Conservation (phyloP, 2,797 vertebrate species). For the Octomys mimax region DNA sequence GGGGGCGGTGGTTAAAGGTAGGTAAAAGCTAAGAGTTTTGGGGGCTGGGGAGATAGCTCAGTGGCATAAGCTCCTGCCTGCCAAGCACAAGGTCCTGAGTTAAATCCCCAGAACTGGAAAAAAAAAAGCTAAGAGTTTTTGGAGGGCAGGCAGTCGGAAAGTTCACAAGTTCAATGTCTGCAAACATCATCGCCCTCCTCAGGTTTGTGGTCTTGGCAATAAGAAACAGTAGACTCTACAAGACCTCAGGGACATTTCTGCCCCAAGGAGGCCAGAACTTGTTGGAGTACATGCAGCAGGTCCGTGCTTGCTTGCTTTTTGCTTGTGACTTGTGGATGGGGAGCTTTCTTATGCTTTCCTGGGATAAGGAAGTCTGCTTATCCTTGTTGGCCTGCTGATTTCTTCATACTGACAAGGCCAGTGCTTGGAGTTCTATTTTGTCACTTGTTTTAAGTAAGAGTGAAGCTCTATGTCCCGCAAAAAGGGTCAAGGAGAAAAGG, state of each 20-base stretch:
- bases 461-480: slow-evolving; percentile 50
- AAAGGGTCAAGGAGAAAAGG: slow-evolving; percentile 21
- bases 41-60: no score
- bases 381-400: background rate
- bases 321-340: background rate
- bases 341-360: background rate
- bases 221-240: slow-evolving; percentile 48
- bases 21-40: background rate
- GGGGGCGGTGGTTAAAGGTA: background rate
- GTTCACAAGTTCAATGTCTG: slow-evolving; percentile 59
- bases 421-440: slow-evolving; percentile 16
- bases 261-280: background rate
- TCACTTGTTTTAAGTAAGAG: slow-evolving; percentile 40
- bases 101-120: no score
- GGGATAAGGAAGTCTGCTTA: background rate
- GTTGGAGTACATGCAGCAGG: background rate
- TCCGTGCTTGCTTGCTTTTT: background rate
- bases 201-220: background rate
- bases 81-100: no score
- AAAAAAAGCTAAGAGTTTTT: background rate
- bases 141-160: slow-evolving; percentile 26
- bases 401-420: background rate
- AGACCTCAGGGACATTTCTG: background rate
- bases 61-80: no score
- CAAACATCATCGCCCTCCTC: slow-evolving; percentile 51